A percentile compares a stretch with the other conserved stretches of the same genome.
Evolutionary conservation across 2,797 vertebrate genomes (phyloP).

Genomic region (Poecile montanus): DNA sequence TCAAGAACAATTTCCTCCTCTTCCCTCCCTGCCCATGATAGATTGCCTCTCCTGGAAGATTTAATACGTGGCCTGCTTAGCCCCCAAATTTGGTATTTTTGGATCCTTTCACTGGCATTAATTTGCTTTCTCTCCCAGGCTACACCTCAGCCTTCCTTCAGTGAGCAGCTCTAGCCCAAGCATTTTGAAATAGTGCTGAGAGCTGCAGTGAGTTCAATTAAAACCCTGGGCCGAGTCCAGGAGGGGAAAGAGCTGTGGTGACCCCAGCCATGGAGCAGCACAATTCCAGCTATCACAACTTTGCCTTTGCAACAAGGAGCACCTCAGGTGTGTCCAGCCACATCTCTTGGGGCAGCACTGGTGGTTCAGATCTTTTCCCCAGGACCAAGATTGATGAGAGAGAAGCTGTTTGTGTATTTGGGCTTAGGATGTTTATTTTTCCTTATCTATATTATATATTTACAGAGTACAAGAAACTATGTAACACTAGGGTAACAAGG

Average conservation of each 20-base stretch:
- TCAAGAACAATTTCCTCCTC: neutral
- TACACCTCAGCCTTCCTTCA: neutral
- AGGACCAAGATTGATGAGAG: too few relatives aligned
- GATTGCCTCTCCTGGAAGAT: neutral
- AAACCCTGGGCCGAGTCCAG: neutral
- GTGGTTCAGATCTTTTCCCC: too few relatives aligned
- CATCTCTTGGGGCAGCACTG: too few relatives aligned
- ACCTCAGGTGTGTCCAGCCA: neutral
- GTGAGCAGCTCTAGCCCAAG: neutral
- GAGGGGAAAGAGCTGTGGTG: neutral
- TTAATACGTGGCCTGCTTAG: neutral
- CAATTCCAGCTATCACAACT: fast-evolving
- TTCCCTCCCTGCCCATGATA: neutral
- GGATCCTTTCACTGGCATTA: neutral
- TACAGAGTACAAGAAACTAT: too few relatives aligned
- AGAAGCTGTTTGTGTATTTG: too few relatives aligned
- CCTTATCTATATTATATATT: too few relatives aligned
- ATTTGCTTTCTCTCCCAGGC: neutral
- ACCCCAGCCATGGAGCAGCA: neutral
- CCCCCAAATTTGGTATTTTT: neutral
- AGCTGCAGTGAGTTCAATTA: neutral
- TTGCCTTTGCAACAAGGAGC: neutral
- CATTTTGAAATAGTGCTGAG: fast-evolving
- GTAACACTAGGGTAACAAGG: too few relatives aligned
- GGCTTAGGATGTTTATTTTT: too few relatives aligned